Evolutionary conservation across 2,888 invertebrate species (phyloP), one percentile per base, ranked within the genome.

Genomic region (Cryptophagus acutangulus): DNA sequence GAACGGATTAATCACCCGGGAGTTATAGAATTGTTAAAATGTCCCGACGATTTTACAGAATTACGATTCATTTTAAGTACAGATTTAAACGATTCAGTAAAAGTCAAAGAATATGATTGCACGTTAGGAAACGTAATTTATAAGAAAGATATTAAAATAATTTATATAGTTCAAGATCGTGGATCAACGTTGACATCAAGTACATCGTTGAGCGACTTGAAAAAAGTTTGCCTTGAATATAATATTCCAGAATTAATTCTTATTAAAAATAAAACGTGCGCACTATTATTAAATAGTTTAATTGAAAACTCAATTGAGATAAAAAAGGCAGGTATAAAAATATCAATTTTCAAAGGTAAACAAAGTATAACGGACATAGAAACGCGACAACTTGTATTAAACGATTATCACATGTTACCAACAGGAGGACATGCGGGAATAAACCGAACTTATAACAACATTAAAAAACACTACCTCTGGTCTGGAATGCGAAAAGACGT

Each of bases 1-100:
- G 16, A 42, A 25, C 41, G 45, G 40, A 13, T 18, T 41, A 41
- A 41, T 41, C 41, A 45, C 38, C 45, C 38, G 35, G 40, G 36
- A 30, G 17, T 43, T 28, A 41, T 45, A 10, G 41, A 45, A 34
- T 17, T 45, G 12, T 16, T 45, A 13, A 45, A 41, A 17, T 38
- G 38, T 18, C 45, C 38, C 5, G 10, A 20, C 15, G 13, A 41
- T n/a, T 25, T 34, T 25, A 14, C 16, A 33, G 33, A 41, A 39
- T 39, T 43, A 30, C 13, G 33, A 20, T 18, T 14, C 8, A 4
- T 40, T 8, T 24, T 10, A 8, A 14, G 26, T 28, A 29, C 10
- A 2, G 14, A 29, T n/a, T 40, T 24, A 17, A 13, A 39, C 2
- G 28, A 41, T 17, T 9, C 33, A 17, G 3, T 12, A 17, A 41